Percentiles rank a stretch among this genome's conserved stretches.
Conservation (phyloP, 2,113 vertebrate species). For the Corvus cornix region DNA sequence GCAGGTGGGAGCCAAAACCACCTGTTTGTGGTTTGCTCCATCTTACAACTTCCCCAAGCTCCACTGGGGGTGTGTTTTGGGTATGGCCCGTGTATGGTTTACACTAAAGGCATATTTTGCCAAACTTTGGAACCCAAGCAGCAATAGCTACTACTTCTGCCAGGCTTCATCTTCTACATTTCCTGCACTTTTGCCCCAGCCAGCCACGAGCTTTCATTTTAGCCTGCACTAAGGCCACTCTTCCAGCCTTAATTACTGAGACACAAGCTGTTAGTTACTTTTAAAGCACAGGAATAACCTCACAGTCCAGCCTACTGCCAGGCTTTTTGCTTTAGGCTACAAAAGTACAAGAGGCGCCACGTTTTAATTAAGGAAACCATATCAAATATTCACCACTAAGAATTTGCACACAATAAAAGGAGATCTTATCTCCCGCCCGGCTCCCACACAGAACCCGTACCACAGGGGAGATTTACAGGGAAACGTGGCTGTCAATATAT, state of each 20-base stretch:
- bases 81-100: neutral
- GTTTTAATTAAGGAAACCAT: neutral
- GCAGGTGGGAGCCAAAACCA: neutral
- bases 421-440: neutral
- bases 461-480: neutral
- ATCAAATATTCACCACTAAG: neutral
- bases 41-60: neutral
- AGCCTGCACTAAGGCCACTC: neutral
- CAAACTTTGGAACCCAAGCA: neutral
- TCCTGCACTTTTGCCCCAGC: neutral
- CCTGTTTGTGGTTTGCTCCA: neutral
- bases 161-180: neutral
- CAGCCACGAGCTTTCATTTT: neutral
- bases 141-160: neutral
- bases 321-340: neutral
- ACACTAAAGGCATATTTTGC: neutral
- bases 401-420: neutral
- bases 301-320: neutral
- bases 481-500: neutral
- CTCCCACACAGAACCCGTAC: neutral
- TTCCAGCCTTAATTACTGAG: neutral
- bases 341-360: neutral
- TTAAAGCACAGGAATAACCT: neutral
- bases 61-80: neutral
- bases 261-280: neutral